Percentiles rank a stretch among this genome's conserved stretches.
Conservation (phyloP, 2,797 vertebrate genomes). For the Micromesistius poutassou region DNA sequence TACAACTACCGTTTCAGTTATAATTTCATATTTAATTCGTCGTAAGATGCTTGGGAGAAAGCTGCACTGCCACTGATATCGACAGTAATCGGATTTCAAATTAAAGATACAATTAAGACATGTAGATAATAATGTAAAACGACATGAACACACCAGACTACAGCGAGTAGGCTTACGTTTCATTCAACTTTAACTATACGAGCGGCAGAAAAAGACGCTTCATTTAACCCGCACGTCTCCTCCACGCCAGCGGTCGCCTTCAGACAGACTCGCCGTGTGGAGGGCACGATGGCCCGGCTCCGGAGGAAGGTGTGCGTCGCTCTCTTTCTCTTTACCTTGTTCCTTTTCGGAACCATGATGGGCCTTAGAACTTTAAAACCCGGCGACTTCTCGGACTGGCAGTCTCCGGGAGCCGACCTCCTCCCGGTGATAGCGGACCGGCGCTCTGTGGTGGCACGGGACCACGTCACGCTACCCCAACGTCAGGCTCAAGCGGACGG, state of each 20-base stretch:
- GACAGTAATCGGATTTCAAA: background rate
- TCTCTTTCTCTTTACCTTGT: constrained; percentile 83
- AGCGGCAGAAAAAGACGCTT: too few species aligned
- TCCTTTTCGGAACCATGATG: constrained; percentile 87
- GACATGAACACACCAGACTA: background rate
- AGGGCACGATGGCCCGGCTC: constrained; percentile 75
- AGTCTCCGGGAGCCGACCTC: constrained; percentile 75
- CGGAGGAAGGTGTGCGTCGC: constrained; percentile 82
- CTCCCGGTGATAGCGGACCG: constrained; percentile 73
- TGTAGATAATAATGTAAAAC: background rate
- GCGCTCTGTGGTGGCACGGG: constrained; percentile 60
- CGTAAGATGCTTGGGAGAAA: background rate
- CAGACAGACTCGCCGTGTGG: constrained; percentile 4
- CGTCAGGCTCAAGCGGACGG: constrained; percentile 54
- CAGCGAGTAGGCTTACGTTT: background rate
- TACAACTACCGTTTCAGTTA: background rate
- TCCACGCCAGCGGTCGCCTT: background rate
- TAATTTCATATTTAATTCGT: background rate
- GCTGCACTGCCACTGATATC: background rate
- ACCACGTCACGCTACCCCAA: constrained; percentile 56
- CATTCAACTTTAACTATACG: background rate
- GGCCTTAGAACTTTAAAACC: constrained; percentile 84
- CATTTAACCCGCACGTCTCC: background rate
- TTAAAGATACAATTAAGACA: background rate
- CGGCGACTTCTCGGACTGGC: constrained; percentile 78